Conservation (phyloP, 2,113 vertebrate species). For the Balaeniceps rex region DNA sequence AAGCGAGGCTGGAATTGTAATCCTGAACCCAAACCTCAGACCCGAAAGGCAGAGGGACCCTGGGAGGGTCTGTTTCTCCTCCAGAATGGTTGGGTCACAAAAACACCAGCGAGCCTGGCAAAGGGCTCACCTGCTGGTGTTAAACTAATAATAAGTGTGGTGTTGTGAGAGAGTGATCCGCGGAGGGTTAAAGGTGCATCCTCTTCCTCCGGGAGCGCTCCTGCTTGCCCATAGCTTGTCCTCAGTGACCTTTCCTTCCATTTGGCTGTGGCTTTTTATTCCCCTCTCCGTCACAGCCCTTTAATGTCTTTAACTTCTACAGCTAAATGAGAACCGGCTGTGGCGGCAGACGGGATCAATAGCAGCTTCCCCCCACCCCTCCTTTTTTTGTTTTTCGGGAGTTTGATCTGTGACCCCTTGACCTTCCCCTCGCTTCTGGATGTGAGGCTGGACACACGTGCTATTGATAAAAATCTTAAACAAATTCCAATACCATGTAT, state of each 20-base stretch:
- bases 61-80: neutral
- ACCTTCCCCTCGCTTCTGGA: slow-evolving; percentile 71
- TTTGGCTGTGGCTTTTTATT: slow-evolving; percentile 39
- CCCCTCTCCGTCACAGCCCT: slow-evolving; percentile 29
- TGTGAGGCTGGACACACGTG: slow-evolving; percentile 82
- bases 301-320: slow-evolving; percentile 61
- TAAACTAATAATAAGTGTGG: slow-evolving; percentile 61
- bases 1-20: neutral
- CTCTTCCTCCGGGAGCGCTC: slow-evolving; percentile 14
- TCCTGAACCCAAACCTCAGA: neutral
- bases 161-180: slow-evolving; percentile 18
- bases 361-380: slow-evolving; percentile 41
- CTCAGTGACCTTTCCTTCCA: slow-evolving; percentile 60
- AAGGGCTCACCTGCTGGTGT: slow-evolving; percentile 69
- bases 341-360: slow-evolving; percentile 63
- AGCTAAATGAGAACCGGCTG: slow-evolving; percentile 82
- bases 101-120: neutral
- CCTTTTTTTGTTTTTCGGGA: slow-evolving; percentile 25
- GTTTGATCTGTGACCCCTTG: slow-evolving; percentile 74
- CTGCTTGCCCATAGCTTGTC: slow-evolving; percentile 57
- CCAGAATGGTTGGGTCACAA: neutral
- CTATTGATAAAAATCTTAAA: slow-evolving; percentile 91
- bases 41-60: neutral
- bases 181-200: slow-evolving; percentile 51
- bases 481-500: slow-evolving; percentile 61